Conservation (phyloP, 1,140 invertebrate genomes). For the Gyrodactylus bullatarudis region DNA sequence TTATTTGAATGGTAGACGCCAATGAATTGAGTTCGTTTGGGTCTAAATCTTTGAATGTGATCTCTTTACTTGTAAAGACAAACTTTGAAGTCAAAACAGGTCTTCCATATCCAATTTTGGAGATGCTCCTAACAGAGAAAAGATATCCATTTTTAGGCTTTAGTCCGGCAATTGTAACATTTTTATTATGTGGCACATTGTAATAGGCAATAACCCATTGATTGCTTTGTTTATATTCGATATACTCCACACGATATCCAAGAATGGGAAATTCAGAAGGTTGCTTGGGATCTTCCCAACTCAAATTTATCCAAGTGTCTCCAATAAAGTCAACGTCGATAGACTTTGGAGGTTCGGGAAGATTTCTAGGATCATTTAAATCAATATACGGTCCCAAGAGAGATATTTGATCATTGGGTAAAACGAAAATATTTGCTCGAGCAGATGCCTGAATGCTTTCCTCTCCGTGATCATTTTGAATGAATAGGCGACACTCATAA, state of each 20-base stretch:
- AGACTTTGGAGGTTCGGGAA: not conserved
- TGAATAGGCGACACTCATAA: not conserved
- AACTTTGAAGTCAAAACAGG: not conserved
- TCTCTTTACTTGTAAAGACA: not conserved
- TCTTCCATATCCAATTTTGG: not conserved
- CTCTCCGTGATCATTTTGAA: not conserved
- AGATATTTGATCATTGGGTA: not conserved
- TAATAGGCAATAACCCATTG: not conserved
- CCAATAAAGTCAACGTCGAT: not conserved
- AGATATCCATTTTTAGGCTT: not conserved
- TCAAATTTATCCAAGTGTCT: slow-evolving; percentile 3
- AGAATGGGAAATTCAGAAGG: not conserved
- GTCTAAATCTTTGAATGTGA: not conserved
- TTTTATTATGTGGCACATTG: not conserved
- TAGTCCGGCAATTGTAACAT: not conserved
- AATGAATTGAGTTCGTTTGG: not conserved
- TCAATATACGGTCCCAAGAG: not conserved
- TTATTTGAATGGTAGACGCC: not conserved
- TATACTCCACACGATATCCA: not conserved
- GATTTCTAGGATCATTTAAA: not conserved
- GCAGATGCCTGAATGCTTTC: not conserved
- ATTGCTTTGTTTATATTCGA: not conserved
- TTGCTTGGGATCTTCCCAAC: not conserved
- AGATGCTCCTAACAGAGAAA: not conserved
- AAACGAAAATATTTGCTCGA: not conserved